Evolutionary conservation across 2,888 invertebrate species (phyloP), one percentile per base, ranked within the genome.

Genomic region (Microctonus brassicae): DNA sequence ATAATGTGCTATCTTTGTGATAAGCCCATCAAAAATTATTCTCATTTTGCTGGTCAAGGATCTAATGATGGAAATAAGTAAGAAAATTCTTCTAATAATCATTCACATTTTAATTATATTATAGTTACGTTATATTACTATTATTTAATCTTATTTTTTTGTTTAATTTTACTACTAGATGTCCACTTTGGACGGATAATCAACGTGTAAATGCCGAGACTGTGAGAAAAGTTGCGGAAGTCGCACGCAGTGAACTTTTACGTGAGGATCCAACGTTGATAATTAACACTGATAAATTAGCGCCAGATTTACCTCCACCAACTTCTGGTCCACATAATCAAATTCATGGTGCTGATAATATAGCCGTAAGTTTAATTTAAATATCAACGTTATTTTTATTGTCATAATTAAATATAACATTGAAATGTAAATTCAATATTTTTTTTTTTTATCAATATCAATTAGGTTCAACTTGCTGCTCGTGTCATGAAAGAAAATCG

Each of bases 1-100:
- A 77, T 75, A 13, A 90, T 90, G 89, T 91, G 91, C 77, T 91
- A 91, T 73, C 80, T 91, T 11, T 91, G 91, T 78, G 86, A 89
- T 34, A 73, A 88, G 76, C 88, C 89, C 11, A 88, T 91, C 13
- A 86, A 81, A 1, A 88, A 88, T 80, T 92, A 92, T 77, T 74
- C 75, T 1, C 92, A 92, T 83, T 92, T 92, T 74, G 84, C 88
- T 73, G 87, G 88, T 6, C 87, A 88, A 78, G 88, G 89, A 47
- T 87, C 88, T 2, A 79, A 82, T 65, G 77, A 81, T 39, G 72
- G 62, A 17, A 69, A 87, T 68, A 78, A 86, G 87, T 88, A 80
- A 80, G 81, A 77, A 73, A n/a, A n/a, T n/a, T 70, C 39, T 24
- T 39, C 33, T 24, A 26, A 6, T 36, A 5, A n/a, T 63, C 10